A percentile compares a stretch with the other conserved stretches of the same genome.
Evolutionary conservation across 2,888 invertebrate species (phyloP).

Genomic region (Druceiella hillmani): DNA sequence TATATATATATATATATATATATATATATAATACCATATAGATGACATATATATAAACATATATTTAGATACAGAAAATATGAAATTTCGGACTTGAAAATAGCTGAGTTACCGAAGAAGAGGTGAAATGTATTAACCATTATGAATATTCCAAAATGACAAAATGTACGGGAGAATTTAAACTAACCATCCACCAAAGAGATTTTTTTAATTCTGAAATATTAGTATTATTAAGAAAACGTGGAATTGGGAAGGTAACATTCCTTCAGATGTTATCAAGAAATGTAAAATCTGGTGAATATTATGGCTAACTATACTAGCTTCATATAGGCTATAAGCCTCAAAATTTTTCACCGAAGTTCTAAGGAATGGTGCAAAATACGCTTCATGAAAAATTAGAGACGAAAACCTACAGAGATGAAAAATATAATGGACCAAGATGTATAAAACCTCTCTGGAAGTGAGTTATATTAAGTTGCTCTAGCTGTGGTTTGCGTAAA

Average conservation of each 20-base stretch:
- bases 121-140: slow-evolving; percentile 91
- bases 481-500: too few relatives aligned
- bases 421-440: too few relatives aligned
- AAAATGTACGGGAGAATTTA: slow-evolving; percentile 77
- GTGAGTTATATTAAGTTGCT: too few relatives aligned
- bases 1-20: too few relatives aligned
- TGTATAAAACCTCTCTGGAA: too few relatives aligned
- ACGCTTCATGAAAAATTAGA: too few relatives aligned
- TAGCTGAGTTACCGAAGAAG: slow-evolving; percentile 96
- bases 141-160: slow-evolving; percentile 93
- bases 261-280: slow-evolving; percentile 99
- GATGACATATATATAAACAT: slow-evolving; percentile 99
- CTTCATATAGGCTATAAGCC: too few relatives aligned
- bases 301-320: too few relatives aligned
- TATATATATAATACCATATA: too few relatives aligned
- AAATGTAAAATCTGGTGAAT: slow-evolving; percentile 84
- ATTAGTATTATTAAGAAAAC: slow-evolving; percentile 93
- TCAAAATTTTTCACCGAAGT: too few relatives aligned
- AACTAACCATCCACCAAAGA: slow-evolving; percentile 75
- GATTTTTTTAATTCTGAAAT: slow-evolving; percentile 99
- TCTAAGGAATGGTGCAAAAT: too few relatives aligned
- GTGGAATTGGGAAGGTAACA: slow-evolving; percentile 99
- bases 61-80: slow-evolving; percentile 98
- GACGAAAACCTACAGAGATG: too few relatives aligned
- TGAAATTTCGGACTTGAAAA: slow-evolving; percentile 98